Base-by-base conservation (phyloP, 2,113 vertebrate genomes). In the Madoqua kirkii region DNA sequence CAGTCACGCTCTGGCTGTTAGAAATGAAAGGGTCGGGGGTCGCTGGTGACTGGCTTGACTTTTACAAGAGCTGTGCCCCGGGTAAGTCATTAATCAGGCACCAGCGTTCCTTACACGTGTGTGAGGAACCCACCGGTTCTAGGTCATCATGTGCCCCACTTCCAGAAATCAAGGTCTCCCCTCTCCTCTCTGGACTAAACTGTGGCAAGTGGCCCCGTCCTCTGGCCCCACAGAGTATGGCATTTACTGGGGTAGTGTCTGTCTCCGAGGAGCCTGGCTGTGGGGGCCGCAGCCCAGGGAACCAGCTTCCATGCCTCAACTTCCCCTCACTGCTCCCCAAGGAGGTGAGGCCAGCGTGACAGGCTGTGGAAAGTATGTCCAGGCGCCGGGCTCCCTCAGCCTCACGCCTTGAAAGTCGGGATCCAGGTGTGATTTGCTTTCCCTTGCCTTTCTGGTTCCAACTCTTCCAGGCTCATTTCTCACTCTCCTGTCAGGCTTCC, bases 321-420 rank as follows among this genome's bases (percentile, higher is more conserved):
- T 13, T 74, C 36, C 40, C 93, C 62, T 87, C 45, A 0, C 6
- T 62, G 90, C 48, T 71, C 64, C 29, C 0, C 0, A 74, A 57
- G 74, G 85, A 90, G 25, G 81, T 87, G 93, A 91, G 90, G 14
- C 89, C 85, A 48, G 60, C 16, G 27, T 98, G 98, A 98, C 97
- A 91, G 76, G 85, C 96, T 95, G 36, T 94, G 97, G 98, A 98
- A 98, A 98, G 88, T 97, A 97, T 97, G 96, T 55, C 93, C 98
- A 98, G 97, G 97, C 97, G 97, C 88, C 85, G 93, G 97, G 96
- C 95, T 97, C 60, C 67, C 90, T 95, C 91, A 21, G 93, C 87
- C 96, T 91, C 90, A 95, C 59, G 90, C 76, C 95, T 96, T 92
- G 96, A 96, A 97, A 95, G 83, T 96, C 87, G 74, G 94, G 82